Evolutionary conservation across 2,888 invertebrate genomes (phyloP).

Genomic region (Pomacea canaliculata): DNA sequence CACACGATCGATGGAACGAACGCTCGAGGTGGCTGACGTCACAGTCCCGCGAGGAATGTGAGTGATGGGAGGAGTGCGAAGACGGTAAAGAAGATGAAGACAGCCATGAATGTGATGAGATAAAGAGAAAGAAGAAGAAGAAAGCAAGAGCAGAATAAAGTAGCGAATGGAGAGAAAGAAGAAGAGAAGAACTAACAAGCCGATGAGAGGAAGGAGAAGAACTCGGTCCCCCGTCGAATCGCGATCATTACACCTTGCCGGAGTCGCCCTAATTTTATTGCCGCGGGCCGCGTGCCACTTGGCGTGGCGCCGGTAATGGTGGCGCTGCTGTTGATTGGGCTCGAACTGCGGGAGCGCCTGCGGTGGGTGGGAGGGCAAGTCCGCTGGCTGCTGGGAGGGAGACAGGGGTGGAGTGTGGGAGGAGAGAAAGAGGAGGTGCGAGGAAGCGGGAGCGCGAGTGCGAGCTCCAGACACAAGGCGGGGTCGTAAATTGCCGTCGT

Average conservation of each 20-base stretch:
- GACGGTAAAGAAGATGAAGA: neutral
- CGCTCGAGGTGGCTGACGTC: too few species aligned
- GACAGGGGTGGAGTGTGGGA: too few species aligned
- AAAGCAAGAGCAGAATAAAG: neutral
- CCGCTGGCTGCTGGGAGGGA: neutral
- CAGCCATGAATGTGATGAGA: neutral
- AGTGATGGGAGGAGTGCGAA: neutral
- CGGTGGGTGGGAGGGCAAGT: constrained; percentile 7
- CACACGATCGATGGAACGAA: too few species aligned
- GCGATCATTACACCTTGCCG: neutral
- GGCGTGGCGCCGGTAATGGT: neutral
- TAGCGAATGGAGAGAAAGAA: neutral
- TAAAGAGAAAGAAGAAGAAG: neutral
- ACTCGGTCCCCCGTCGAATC: too few species aligned
- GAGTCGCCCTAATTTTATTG: neutral
- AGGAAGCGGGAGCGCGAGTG: neutral
- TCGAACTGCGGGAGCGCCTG: constrained; percentile 1
- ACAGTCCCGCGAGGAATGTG: neutral
- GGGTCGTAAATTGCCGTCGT: constrained; percentile 21
- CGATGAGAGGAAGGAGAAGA: neutral
- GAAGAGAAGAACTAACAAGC: neutral
- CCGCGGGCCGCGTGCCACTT: neutral
- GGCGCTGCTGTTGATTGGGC: constrained; percentile 1
- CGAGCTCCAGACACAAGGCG: constrained; percentile 1
- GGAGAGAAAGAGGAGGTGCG: too few species aligned